phyloP scores from a whole-genome alignment of 2,888 invertebrate species.

The Prenolepis imparis region DNA sequence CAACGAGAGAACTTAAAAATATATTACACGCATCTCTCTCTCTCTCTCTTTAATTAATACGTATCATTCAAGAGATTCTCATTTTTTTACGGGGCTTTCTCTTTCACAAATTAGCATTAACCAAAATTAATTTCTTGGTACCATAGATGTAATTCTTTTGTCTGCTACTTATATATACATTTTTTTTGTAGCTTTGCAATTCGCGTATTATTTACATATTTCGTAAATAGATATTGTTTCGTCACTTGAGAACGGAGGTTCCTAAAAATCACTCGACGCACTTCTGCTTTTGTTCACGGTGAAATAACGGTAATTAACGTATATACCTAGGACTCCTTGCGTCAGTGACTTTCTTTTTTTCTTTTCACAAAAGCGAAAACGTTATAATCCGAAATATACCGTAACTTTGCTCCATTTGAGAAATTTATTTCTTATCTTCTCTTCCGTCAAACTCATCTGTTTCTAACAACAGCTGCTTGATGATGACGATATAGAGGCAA shows the following conservation, averaged over 20 bases:
- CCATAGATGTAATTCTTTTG: background rate
- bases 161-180: background rate
- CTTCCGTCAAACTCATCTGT: background rate
- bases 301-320: background rate
- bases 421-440: slow-evolving; percentile 22
- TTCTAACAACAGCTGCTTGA: slow-evolving; percentile 60
- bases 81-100: background rate
- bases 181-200: background rate
- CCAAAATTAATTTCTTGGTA: background rate
- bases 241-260: background rate
- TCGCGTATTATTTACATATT: background rate
- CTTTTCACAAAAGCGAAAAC: background rate
- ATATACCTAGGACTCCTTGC: background rate
- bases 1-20: background rate
- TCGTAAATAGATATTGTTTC: background rate
- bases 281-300: background rate
- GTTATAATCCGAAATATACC: slow-evolving; percentile 8
- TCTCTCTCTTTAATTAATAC: slow-evolving; percentile 3
- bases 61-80: background rate
- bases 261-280: background rate
- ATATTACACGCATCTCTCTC: background rate
- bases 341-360: slow-evolving; percentile 36
- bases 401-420: slow-evolving; percentile 37
- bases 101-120: background rate
- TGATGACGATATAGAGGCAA: slow-evolving; percentile 67